A percentile compares a stretch with the other conserved stretches of the same genome.
phyloP scores from a whole-genome alignment of 2,797 vertebrate genomes.

The Leucoraja ocellata region DNA sequence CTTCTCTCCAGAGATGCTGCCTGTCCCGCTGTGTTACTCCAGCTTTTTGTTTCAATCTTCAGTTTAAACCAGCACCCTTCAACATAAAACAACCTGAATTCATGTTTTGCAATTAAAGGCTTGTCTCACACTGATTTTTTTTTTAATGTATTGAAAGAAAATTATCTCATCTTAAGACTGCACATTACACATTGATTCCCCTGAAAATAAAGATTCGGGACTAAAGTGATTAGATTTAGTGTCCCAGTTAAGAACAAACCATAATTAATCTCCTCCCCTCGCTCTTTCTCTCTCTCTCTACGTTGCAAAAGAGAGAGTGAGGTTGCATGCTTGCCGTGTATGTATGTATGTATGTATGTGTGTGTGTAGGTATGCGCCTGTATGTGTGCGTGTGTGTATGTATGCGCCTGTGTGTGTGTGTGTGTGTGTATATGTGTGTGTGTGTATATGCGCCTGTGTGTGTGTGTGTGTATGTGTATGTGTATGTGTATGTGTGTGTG shows the following conservation, averaged over 20 bases:
- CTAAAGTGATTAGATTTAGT: background rate
- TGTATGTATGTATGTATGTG: too few species aligned
- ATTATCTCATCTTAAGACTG: background rate
- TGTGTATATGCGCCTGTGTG: background rate
- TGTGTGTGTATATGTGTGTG: background rate
- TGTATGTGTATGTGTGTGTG: background rate
- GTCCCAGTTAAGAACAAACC: background rate
- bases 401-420: background rate
- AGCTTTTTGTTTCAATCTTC: too few species aligned
- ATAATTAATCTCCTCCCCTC: background rate
- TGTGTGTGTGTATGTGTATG: background rate
- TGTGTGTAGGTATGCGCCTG: too few species aligned
- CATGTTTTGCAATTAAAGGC: background rate
- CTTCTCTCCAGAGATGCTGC: too few species aligned
- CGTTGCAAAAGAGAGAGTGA: too few species aligned
- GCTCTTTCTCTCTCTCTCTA: too few species aligned
- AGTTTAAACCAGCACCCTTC: too few species aligned
- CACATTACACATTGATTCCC: background rate
- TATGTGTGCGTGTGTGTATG: too few species aligned
- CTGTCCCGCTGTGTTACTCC: too few species aligned
- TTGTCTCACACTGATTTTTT: too few species aligned
- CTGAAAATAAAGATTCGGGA: background rate
- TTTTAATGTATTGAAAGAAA: background rate
- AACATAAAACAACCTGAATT: too few species aligned
- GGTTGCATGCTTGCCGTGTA: background rate